Base-by-base conservation (phyloP, 2,113 vertebrate species). In the Alligator sinensis region DNA sequence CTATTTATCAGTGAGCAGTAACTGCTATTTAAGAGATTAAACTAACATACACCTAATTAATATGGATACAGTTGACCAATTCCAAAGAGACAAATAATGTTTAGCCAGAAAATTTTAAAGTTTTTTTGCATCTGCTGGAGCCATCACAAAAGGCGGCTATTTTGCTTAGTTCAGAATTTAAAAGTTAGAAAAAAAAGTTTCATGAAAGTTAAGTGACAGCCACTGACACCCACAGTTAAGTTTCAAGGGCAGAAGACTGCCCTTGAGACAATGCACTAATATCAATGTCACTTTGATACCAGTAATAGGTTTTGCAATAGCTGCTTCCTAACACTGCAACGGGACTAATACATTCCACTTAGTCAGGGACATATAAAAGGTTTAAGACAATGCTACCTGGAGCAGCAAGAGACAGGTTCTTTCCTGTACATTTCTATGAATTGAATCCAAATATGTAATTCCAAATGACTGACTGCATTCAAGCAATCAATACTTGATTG, bases 361-460 rank as follows among this genome's bases (percentile, higher is more conserved):
- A 22, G 38, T n/a, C 12, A 34, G 34, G 34, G 34, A 21, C 34
- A 72, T 3, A 30, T 0, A 0, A 4, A 64, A 30, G 30, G n/a
- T n/a, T 9, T 38, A 12, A 93, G 28, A 30, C 19, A 77, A 91
- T 62, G 93, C 74, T 57, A 0, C 30, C 86, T 72, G 57, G 76
- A 91, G 92, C 11, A 72, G 28, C 63, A 9, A 77, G 90, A 93
- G 92, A 80, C 60, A 76, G 77, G 75, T 19, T 95, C 92, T 93
- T 89, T 82, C 68, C 91, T 84, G 59, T 25, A 38, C 47, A 25
- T 61, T 90, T 25, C 88, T 76, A 90, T 70, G 77, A 85, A 60
- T 25, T 91, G 21, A 34, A 15, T 54, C n/a, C 22, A 64, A 6
- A 6, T 10, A 57, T 9, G 17, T 24, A 66, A 63, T 79, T 81